Evolutionary conservation across 2,888 invertebrate genomes (phyloP), one percentile per base, ranked within the genome.

Genomic region (Neoascia interrupta): DNA sequence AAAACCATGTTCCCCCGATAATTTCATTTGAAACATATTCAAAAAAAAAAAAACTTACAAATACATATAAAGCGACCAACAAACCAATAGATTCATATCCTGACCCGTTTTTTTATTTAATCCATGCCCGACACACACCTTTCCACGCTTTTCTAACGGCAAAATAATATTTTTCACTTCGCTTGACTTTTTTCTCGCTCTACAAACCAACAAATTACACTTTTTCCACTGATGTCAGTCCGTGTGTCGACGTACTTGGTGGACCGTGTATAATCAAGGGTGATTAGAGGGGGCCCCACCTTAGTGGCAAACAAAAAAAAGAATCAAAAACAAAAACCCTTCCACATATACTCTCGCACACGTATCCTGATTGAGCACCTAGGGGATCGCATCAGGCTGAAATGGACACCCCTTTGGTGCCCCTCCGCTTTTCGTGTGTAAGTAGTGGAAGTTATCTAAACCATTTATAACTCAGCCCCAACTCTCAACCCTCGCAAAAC

Each of bases 361-460:
- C 60, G 53, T 72, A 64, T 66, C 64, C 64, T 72, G 76, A 72
- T 76, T 76, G 54, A 76, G 64, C 58, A 60, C 72, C 63, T 11
- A 53, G 41, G 72, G 72, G 60, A 72, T 31, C n/a, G n/a, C n/a
- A n/a, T n/a, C 53, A 54, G 45, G 49, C 60, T 45, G 47, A 66
- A 43, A 54, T 72, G 47, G 64, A 60, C 54, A 64, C 47, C 41
- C 63, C 60, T 64, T 75, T 75, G 36, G 15, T n/a, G 19, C 51
- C 23, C 21, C 23, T 26, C 37, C 16, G 11, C 18, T 23, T 43
- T 47, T 47, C 45, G 37, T 60, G 37, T 68, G 53, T 60, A 66
- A 74, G 72, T 72, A 72, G 76, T 72, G 72, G 60, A 70, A 66
- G 64, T 76, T 76, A 72, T 76, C 76, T 76, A 66, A 72, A 66